Evolutionary conservation across 2,888 invertebrate species (phyloP).

Genomic region (Oconnorella tubifera): DNA sequence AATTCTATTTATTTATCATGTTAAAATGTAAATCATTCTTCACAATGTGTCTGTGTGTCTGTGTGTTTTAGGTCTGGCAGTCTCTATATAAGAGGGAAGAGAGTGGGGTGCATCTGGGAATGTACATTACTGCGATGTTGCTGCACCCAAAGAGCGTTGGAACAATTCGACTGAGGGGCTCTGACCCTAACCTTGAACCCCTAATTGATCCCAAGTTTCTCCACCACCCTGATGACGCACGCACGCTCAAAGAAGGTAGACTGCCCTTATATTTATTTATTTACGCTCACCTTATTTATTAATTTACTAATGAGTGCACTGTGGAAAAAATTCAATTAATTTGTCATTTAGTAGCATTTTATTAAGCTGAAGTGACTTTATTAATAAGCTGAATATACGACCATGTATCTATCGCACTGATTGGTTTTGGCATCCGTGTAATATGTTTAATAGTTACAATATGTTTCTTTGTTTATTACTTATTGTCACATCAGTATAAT

Average conservation of each 20-base stretch:
- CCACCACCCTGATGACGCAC: conserved; percentile 62
- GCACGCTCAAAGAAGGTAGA: conserved; percentile 30
- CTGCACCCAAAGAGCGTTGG: conserved; percentile 70
- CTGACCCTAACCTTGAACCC: conserved; percentile 73
- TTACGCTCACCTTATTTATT: neutral
- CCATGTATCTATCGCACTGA: no score
- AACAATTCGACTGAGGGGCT: conserved; percentile 68
- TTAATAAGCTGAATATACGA: neutral
- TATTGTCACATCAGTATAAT: no score
- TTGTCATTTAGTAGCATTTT: neutral
- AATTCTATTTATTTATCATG: no score
- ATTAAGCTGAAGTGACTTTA: neutral
- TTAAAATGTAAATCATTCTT: no score
- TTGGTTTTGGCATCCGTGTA: no score
- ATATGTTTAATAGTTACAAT: no score
- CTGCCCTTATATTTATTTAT: no score
- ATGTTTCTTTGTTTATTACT: no score
- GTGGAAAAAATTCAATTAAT: neutral
- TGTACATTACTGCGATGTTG: conserved; percentile 21
- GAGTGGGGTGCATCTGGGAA: conserved; percentile 8
- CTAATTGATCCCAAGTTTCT: conserved; percentile 86
- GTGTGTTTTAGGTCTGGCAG: conserved; percentile 28
- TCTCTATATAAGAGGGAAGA: conserved; percentile 18
- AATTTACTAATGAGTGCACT: no score
- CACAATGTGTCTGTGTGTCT: no score